Conservation (phyloP, 2,113 vertebrate genomes). For the Puffinus mauretanicus region DNA sequence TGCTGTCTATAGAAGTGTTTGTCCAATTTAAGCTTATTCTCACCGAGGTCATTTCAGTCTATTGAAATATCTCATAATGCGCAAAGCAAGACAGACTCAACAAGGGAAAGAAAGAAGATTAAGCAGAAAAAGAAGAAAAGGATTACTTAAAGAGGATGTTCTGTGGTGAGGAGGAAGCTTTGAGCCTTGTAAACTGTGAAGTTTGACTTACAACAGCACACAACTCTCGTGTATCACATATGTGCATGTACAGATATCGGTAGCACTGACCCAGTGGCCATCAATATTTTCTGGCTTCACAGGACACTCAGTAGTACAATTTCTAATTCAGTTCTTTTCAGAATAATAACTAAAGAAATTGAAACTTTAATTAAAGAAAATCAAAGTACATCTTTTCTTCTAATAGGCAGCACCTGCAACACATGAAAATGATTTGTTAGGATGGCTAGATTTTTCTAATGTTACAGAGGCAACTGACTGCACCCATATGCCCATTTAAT, state of each 20-base stretch:
- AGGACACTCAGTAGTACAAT: background rate
- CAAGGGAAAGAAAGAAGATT: constrained; percentile 59
- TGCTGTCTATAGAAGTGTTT: background rate
- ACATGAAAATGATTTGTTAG: constrained; percentile 46
- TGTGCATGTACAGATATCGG: background rate
- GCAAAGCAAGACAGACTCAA: constrained; percentile 22
- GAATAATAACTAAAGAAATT: constrained; percentile 42
- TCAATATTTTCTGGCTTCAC: background rate
- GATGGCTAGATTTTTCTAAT: constrained; percentile 38
- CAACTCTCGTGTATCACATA: background rate
- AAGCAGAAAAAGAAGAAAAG: constrained; percentile 39
- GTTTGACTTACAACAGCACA: background rate
- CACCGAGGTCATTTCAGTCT: constrained; percentile 40
- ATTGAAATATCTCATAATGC: constrained; percentile 19
- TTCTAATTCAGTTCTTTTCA: background rate
- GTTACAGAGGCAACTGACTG: constrained; percentile 22
- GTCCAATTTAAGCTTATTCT: constrained; percentile 58
- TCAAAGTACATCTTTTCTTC: constrained; percentile 20
- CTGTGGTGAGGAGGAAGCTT: background rate
- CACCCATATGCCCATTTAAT: constrained; percentile 30
- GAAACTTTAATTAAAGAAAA: constrained; percentile 67
- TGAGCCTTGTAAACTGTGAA: background rate
- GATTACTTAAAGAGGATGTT: constrained; percentile 56
- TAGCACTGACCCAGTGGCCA: background rate
- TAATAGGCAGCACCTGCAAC: constrained; percentile 59